phyloP scores from a whole-genome alignment of 2,113 vertebrate genomes.

The Baryphthengus martii region DNA sequence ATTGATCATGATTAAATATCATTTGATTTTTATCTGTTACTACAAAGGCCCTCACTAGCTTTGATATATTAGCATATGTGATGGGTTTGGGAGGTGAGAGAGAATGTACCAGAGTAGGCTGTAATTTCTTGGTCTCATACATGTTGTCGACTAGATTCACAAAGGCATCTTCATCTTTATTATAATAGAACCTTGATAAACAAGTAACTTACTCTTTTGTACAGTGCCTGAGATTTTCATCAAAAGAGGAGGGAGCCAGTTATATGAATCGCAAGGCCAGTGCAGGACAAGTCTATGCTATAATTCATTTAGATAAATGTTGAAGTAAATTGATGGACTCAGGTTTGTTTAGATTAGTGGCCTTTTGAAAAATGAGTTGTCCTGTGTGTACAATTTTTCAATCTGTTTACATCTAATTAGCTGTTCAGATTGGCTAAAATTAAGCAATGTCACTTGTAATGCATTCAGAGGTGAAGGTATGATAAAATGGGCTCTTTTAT shows the following conservation, averaged over 20 bases:
- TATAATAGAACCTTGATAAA: background rate
- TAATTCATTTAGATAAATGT: constrained; percentile 41
- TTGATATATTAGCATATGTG: background rate
- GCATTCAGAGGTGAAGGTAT: constrained; percentile 56
- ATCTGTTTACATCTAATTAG: constrained; percentile 61
- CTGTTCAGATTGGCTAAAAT: constrained; percentile 54
- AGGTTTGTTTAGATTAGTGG: constrained; percentile 38
- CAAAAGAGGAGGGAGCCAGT: background rate
- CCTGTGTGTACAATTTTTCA: constrained; percentile 24
- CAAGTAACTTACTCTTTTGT: background rate
- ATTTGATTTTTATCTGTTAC: background rate
- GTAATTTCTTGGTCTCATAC: background rate
- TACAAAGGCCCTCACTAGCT: background rate
- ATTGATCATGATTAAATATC: background rate
- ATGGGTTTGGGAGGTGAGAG: background rate
- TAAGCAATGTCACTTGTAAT: constrained; percentile 25
- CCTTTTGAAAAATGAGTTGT: constrained; percentile 56
- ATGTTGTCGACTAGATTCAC: background rate
- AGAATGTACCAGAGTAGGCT: background rate
- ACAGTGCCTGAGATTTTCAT: background rate
- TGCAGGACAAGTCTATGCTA: background rate
- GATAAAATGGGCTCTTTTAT: constrained; percentile 47
- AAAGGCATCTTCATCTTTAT: background rate
- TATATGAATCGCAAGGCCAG: background rate
- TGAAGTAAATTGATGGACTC: constrained; percentile 29